Percentiles rank a stretch among this genome's conserved stretches.
phyloP scores from a whole-genome alignment of 2,113 vertebrate genomes.

The Talpa occidentalis region DNA sequence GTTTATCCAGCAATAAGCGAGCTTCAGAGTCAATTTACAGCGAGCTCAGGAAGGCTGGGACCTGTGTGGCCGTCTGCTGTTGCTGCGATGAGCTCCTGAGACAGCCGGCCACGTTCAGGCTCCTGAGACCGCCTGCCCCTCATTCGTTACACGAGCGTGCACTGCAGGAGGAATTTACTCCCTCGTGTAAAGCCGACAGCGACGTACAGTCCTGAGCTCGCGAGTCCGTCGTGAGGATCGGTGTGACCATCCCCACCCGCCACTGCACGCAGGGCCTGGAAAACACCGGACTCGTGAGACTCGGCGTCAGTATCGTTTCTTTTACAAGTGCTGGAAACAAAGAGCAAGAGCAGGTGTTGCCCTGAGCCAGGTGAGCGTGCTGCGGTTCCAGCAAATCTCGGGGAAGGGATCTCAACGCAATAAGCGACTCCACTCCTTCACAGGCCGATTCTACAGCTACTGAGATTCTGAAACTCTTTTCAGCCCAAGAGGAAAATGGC shows the following conservation, averaged over 20 bases:
- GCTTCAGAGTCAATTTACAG: neutral
- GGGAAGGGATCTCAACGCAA: neutral
- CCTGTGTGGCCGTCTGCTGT: neutral
- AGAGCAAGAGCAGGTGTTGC: neutral
- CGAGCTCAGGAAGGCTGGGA: neutral
- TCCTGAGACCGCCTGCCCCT: no score
- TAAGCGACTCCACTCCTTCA: neutral
- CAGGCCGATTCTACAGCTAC: neutral
- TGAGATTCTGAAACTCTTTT: neutral
- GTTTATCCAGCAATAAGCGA: neutral
- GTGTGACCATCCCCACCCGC: neutral
- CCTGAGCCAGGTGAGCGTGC: neutral
- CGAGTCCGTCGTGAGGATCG: neutral
- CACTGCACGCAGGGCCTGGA: neutral
- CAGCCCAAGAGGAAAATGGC: neutral
- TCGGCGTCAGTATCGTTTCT: neutral
- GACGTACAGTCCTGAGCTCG: neutral
- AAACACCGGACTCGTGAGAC: neutral
- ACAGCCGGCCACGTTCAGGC: neutral
- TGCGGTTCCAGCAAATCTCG: neutral
- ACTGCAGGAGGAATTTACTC: neutral
- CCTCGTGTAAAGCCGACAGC: neutral
- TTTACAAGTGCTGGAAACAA: neutral
- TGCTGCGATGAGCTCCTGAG: neutral
- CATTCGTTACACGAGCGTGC: neutral